Base-by-base conservation (phyloP, 2,888 invertebrate species). In the Drosophila demipolita region DNA sequence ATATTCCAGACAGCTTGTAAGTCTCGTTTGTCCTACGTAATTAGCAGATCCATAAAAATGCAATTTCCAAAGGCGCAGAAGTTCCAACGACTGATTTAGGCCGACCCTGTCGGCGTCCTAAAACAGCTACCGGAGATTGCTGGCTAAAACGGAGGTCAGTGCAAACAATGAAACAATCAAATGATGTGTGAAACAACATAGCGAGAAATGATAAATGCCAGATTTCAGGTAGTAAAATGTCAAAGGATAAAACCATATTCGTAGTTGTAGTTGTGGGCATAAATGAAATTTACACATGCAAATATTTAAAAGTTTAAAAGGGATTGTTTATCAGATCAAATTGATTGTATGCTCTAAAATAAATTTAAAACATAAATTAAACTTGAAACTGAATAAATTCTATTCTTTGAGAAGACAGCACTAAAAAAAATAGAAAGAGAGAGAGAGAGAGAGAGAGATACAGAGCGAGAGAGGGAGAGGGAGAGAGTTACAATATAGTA, bases 41-140 rank as follows among this genome's bases (percentile, higher is more conserved):
- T 83, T 83, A 83, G 88, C 83, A 87, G 88, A 38, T 17, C 66
- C 80, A 85, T 83, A 82, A 84, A 83, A 87, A 81, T 40, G 64
- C 68, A 66, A 69, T 73, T 59, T 62, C 58, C 76, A 85, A 73
- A 73, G 65, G 61, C 40, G 40, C 5, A 11, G n/a, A 9, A n/a
- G 40, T 40, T 48, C 60, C 5, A 36, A 38, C 61, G 73, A 53
- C 78, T 73, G 74, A 77, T 77, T 63, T 78, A 49, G 53, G 32
- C 68, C 77, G 77, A 70, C 70, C 42, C 60, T 29, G 61, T 58
- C 50, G 61, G 57, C 61, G 42, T 75, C 42, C 60, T 36, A 35
- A 35, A 42, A n/a, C 61, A 74, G 76, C 76, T 76, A 78, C 78
- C 73, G 76, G 49, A 74, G 70, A 66, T 79, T 79, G 65, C 75